These are phyloP conservation scores for Mobula birostris DNA, from an alignment of 2,113 vertebrate species.

Conservation along the genomic window DNA sequence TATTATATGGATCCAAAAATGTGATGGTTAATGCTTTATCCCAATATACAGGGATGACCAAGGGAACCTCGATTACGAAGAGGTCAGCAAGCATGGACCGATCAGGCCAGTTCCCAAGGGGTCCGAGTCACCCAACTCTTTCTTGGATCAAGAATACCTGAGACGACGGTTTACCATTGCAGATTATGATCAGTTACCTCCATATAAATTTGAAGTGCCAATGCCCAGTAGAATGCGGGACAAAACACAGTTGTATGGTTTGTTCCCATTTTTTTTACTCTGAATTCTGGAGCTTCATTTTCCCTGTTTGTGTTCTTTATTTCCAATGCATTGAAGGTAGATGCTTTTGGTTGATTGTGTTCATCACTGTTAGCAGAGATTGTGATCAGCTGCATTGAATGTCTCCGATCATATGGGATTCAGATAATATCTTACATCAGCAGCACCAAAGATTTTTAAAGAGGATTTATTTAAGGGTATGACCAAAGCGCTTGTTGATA, in stretches of 20 bases:
- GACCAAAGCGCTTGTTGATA: not conserved
- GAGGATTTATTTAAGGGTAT: not conserved
- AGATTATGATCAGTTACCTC: conserved; percentile 60
- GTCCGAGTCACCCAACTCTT: conserved; percentile 82
- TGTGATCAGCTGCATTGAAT: not conserved
- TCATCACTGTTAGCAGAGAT: not conserved
- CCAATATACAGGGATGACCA: conserved; percentile 60
- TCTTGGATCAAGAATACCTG: conserved; percentile 68
- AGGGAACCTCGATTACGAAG: conserved; percentile 50
- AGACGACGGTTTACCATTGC: conserved; percentile 62
- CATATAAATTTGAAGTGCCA: conserved; percentile 56
- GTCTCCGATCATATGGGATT: not conserved
- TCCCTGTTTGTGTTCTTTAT: not conserved
- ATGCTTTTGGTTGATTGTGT: not conserved
- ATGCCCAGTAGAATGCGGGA: conserved; percentile 71
- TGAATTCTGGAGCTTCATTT: not conserved
- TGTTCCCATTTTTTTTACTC: conserved; percentile 40
- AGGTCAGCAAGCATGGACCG: conserved; percentile 51
- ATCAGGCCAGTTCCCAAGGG: conserved; percentile 54
- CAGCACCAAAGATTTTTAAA: not conserved
- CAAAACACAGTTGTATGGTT: conserved; percentile 65
- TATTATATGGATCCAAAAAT: too few species aligned
- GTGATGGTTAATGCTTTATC: conserved; percentile 39
- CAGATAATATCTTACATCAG: not conserved
- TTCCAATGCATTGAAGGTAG: not conserved